Conservation (phyloP, 2,113 vertebrate genomes). For the Callithrix jacchus region DNA sequence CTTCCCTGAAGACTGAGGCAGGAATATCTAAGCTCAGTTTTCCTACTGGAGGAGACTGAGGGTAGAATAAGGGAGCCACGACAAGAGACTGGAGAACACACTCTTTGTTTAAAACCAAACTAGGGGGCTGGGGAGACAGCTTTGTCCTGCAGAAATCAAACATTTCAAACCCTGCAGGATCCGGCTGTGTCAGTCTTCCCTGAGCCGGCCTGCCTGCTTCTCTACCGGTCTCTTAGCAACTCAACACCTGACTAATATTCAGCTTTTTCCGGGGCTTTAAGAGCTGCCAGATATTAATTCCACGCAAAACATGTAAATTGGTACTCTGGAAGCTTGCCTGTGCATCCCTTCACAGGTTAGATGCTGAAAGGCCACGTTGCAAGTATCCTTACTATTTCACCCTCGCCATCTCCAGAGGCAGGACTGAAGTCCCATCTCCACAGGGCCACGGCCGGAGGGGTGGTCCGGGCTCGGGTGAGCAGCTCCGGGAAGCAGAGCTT, state of each 20-base stretch:
- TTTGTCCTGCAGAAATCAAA: not conserved
- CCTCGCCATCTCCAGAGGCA: not conserved
- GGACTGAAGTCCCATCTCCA: not conserved
- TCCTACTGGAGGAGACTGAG: rapidly evolving
- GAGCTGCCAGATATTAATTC: constrained; percentile 67
- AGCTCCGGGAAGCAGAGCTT: rapidly evolving
- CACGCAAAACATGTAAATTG: constrained; percentile 66
- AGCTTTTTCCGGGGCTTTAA: constrained; percentile 40
- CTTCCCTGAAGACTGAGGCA: rapidly evolving
- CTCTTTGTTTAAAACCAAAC: not conserved
- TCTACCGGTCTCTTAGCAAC: constrained; percentile 69
- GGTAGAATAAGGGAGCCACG: not conserved
- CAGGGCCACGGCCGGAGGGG: not conserved
- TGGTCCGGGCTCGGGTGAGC: rapidly evolving
- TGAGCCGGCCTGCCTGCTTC: not conserved
- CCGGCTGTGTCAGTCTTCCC: not conserved
- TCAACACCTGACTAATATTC: constrained; percentile 73
- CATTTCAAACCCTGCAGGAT: rapidly evolving
- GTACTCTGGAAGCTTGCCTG: constrained; percentile 59
- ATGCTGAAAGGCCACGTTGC: not conserved
- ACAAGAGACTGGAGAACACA: not conserved
- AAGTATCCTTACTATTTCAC: not conserved
- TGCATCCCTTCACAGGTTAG: not conserved
- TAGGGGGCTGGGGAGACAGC: not conserved
- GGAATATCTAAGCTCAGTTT: rapidly evolving